Conservation (phyloP, 1,140 invertebrate species). For the Drosophila insularis region DNA sequence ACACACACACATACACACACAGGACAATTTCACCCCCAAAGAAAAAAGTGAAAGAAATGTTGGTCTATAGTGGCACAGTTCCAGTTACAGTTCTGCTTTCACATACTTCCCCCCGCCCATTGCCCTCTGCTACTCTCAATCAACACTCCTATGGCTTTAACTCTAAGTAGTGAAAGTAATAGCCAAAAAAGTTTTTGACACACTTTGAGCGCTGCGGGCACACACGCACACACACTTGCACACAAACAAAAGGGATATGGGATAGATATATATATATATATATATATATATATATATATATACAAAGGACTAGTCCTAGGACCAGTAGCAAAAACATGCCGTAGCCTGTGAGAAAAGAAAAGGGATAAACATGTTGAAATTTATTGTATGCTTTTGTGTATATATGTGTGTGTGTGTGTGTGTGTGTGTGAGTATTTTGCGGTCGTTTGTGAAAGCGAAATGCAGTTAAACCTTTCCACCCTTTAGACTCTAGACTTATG, state of each 20-base stretch:
- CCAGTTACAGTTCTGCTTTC: conserved; percentile 6
- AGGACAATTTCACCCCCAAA: background rate
- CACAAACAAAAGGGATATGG: conserved; percentile 12
- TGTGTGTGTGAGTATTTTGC: conserved; percentile 4
- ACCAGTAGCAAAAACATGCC: background rate
- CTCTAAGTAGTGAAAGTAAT: conserved; percentile 74
- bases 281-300: conserved; percentile 13
- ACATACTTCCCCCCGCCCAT: background rate
- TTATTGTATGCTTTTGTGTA: conserved; percentile 64
- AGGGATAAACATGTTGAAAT: conserved; percentile 74
- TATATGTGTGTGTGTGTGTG: conserved; percentile 14
- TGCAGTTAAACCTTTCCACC: conserved; percentile 37
- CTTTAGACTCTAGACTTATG: conserved; percentile 29
- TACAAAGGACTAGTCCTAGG: background rate
- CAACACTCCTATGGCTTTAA: conserved; percentile 20
- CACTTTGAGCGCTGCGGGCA: conserved; percentile 54
- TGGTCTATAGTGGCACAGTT: conserved; percentile 5
- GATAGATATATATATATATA: conserved; percentile 20
- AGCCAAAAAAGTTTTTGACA: conserved; percentile 71
- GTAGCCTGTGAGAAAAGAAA: conserved; percentile 42
- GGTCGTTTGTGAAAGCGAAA: conserved; percentile 35
- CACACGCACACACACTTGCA: conserved; percentile 17
- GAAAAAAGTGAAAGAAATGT: conserved; percentile 25
- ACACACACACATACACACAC: background rate
- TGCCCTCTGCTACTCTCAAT: background rate